phyloP scores from a whole-genome alignment of 1,140 invertebrate species.

The Lasioglossum albipes region DNA sequence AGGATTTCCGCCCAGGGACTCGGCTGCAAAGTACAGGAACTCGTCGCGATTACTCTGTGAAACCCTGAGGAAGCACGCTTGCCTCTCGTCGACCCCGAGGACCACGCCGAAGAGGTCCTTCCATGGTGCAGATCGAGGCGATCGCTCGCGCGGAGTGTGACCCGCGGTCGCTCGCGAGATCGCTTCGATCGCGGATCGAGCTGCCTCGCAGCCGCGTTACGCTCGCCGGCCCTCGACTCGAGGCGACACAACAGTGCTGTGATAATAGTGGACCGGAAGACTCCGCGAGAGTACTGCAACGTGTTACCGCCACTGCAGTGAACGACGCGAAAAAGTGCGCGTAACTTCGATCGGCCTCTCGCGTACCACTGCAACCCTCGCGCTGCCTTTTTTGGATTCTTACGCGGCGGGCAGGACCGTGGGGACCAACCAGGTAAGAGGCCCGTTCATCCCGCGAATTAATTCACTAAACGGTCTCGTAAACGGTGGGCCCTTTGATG shows the following conservation, averaged over 20 bases:
- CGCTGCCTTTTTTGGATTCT: background rate
- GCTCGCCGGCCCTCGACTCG: background rate
- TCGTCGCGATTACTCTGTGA: too few species aligned
- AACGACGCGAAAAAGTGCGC: constrained; percentile 63
- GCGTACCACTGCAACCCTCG: background rate
- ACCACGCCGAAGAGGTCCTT: constrained; percentile 2
- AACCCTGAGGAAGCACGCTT: background rate
- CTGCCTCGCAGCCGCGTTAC: too few species aligned
- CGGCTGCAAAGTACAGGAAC: background rate
- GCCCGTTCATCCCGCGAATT: too few species aligned
- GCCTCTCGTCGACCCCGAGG: background rate
- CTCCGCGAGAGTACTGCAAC: constrained; percentile 42
- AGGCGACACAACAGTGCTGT: constrained; percentile 5
- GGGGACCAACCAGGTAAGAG: background rate
- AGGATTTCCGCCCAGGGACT: background rate
- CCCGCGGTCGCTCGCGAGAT: background rate
- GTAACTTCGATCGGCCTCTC: constrained; percentile 18
- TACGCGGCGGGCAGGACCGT: background rate
- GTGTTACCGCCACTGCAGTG: constrained; percentile 54
- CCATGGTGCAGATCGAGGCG: constrained; percentile 19
- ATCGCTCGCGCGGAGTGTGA: constrained; percentile 29
- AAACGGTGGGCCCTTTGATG: too few species aligned
- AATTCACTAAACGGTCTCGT: too few species aligned
- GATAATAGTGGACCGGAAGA: constrained; percentile 24
- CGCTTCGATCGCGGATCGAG: background rate